Base-by-base conservation (phyloP, 2,113 vertebrate genomes). In the Leucosticte australis region DNA sequence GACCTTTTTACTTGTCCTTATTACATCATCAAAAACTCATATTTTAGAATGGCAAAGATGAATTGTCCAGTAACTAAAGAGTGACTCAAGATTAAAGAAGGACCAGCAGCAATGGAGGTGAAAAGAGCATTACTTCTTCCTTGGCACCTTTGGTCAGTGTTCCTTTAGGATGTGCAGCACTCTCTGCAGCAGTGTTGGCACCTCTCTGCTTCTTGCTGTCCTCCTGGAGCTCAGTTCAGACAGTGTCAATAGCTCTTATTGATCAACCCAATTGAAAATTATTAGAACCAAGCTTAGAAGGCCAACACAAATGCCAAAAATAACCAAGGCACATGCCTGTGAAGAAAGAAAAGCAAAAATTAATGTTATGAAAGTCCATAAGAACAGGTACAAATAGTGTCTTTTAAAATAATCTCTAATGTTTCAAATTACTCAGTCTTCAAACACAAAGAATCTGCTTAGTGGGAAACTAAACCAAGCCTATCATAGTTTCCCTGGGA, bases 281-380 rank as follows among this genome's bases (percentile, higher is more conserved):
- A 99, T 98, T 78, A 99, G 74, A 78, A 95, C 90, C 77, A 99
- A 97, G 97, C 99, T 99, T 94, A 98, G 92, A 83, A 98, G 94
- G 56, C 99, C 99, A 95, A 99, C 96, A 77, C 98, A 95, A 93
- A 98, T n/a, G 26, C 99, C 99, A 87, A 99, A 98, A 88, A 98
- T 41, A 94, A 99, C 93, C 94, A 99, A 94, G 23, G 96, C 52
- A 52, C 98, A 94, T 2, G 99, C 99, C 99, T 99, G 97, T 52
- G 87, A 97, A 95, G 96, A 79, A 91, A 93, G 59, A 80, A 87
- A 96, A 94, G 62, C 68, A 90, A 93, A 89, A 83, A 52, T 89
- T 28, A 62, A 17, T 44, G 14, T 17, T 33, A 8, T 14, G 30
- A 62, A 69, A 50, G 19, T 4, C 15, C 12, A 1, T 10, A 69